These are phyloP conservation scores for Eurosta solidaginis DNA, from an alignment of 1,140 invertebrate genomes.

Conservation along the genomic window DNA sequence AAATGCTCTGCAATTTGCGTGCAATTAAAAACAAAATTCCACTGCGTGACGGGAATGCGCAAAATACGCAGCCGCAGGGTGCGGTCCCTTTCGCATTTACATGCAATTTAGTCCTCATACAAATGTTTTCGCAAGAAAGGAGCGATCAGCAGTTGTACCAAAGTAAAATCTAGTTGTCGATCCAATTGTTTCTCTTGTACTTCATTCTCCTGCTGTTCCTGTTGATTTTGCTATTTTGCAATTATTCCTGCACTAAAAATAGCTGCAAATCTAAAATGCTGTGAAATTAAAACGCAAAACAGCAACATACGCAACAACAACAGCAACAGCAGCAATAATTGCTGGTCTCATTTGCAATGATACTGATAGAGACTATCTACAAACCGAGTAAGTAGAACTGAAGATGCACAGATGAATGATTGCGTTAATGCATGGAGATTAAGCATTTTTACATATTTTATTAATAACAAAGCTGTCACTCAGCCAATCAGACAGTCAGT, in stretches of 20 bases:
- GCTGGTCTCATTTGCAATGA: no score
- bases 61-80: neutral
- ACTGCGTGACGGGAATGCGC: neutral
- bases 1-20: slow-evolving; percentile 1
- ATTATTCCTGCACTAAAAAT: slow-evolving; percentile 15
- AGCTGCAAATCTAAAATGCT: slow-evolving; percentile 19
- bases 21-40: slow-evolving; percentile 13
- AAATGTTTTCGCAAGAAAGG: no score
- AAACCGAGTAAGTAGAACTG: no score
- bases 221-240: neutral
- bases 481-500: slow-evolving; percentile 6
- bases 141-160: no score
- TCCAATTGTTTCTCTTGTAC: neutral
- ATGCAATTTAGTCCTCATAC: no score
- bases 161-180: neutral
- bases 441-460: slow-evolving; percentile 16
- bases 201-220: neutral
- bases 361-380: no score
- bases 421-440: neutral
- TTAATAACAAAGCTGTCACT: slow-evolving; percentile 28
- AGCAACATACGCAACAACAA: no score
- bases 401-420: neutral
- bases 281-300: neutral
- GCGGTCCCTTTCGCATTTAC: no score
- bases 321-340: no score